Evolutionary conservation across 2,113 vertebrate genomes (phyloP), one percentile per base, ranked within the genome.

Genomic region (Corynorhinus townsendii): DNA sequence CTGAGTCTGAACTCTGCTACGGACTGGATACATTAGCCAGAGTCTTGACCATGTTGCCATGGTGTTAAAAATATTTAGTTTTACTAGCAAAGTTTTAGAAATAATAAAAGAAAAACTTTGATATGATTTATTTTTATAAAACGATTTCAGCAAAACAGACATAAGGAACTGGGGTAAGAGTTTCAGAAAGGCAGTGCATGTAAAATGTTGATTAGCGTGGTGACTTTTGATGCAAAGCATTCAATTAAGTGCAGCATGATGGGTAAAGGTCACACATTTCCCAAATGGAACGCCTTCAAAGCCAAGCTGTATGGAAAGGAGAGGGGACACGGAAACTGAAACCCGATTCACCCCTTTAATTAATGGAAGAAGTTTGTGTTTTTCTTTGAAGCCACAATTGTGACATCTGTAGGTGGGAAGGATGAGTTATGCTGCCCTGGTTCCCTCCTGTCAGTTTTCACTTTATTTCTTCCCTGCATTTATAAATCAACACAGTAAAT

Each of bases 1-100:
- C 0, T 86, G 95, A 97, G 97, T 93, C 94, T 98, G 97, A 97
- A 97, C 97, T 97, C 80, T 92, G 28, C 38, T 97, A 96, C 81
- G 6, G 96, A 84, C 91, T 86, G 84, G 95, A 94, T 98, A 98
- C 96, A 90, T 98, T 98, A 98, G 97, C 96, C 97, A 98, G 98
- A 98, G 96, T 91, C 91, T 96, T 93, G 89, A 66, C 93, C 75
- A 28, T 75, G 98, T 98, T 98, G 97, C 98, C 97, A 98, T 98
- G 98, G 97, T 97, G 95, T 97, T 94, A 97, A 98, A 98, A 98
- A 98, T 98, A 98, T 98, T 98, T 98, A 96, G 98, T 97, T 97
- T 97, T 97, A 64, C 96, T 89, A 97, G 93, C 84, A 86, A 94
- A 95, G 95, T 97, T 95, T 88, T 97, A 87, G 79, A 96, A 97